Evolutionary conservation across 2,113 vertebrate species (phyloP).

Genomic region (Urocolius indicus): DNA sequence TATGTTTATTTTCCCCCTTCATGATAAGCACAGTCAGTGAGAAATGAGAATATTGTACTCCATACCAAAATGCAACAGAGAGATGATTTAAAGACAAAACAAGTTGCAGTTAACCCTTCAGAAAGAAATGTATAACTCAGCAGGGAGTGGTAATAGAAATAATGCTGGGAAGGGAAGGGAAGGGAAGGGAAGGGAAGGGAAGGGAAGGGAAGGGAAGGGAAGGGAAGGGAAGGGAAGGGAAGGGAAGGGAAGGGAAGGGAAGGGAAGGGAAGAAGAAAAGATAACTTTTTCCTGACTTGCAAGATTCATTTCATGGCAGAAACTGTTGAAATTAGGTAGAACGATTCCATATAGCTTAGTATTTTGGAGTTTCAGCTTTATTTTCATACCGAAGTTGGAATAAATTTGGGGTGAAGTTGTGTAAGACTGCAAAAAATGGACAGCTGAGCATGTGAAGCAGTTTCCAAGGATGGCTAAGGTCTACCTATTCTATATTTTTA

Average conservation of each 20-base stretch:
- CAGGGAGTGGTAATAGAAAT: neutral
- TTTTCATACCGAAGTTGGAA: neutral
- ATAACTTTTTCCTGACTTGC: neutral
- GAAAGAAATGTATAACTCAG: neutral
- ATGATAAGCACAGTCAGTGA: neutral
- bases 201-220: neutral
- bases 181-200: neutral
- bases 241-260: neutral
- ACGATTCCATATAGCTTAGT: neutral
- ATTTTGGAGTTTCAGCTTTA: rapidly evolving
- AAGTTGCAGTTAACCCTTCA: neutral
- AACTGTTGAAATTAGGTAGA: neutral
- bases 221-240: neutral
- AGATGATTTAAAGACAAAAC: neutral
- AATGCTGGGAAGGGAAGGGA: neutral
- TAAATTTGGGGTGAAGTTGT: neutral
- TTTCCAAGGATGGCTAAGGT: neutral
- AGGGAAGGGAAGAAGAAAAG: neutral
- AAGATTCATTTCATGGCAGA: neutral
- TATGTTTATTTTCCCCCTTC: neutral
- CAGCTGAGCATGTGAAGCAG: too few relatives aligned
- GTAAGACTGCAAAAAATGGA: too few relatives aligned
- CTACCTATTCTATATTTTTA: neutral
- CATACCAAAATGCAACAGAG: neutral
- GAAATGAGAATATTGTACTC: neutral